Evolutionary conservation across 2,888 invertebrate genomes (phyloP), one percentile per base, ranked within the genome.

Genomic region (Pelosia muscerda): DNA sequence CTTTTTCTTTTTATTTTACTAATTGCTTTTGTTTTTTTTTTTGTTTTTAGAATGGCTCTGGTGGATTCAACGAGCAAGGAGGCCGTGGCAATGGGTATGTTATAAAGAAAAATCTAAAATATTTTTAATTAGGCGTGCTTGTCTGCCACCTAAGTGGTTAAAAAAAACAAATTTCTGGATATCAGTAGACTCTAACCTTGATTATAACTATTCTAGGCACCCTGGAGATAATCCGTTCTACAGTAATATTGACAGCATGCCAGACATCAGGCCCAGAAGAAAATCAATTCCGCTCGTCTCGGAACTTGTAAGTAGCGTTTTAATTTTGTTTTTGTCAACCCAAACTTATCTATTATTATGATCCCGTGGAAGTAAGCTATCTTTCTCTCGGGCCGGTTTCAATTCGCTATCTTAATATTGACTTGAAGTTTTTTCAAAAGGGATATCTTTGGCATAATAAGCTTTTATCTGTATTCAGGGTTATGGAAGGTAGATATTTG

Each of bases 211-310:
- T 84, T 81, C 71, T 95, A 97, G 97, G 81, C 98, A 98, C 88
- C 97, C 98, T 25, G 98, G 98, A 81, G 98, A 99, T 95, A 99
- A 99, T 95, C 98, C 99, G 13, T 99, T 99, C 96, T 99, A 99
- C 96, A 99, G 99, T 94, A 99, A 98, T 93, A 99, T 99, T 95
- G 99, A 99, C 96, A 99, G 99, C 89, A 99, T 99, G 98, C 99
- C 99, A 63, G 99, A 99, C 92, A 99, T 99, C 93, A 97, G 99
- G 87, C 99, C 99, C 66, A 96, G 99, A 86, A 96, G 99, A 89
- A 99, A 99, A 95, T 99, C 99, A 65, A 99, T 99, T 88, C 99
- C 99, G 42, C 96, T 99, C 87, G 99, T 99, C 86, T 99, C 99
- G 73, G 99, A 99, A 95, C 96, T 99, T 97, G 99, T 99, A 97